These are phyloP conservation scores for Zygaena filipendulae DNA, from an alignment of 2,888 invertebrate species.

Conservation along the genomic window DNA sequence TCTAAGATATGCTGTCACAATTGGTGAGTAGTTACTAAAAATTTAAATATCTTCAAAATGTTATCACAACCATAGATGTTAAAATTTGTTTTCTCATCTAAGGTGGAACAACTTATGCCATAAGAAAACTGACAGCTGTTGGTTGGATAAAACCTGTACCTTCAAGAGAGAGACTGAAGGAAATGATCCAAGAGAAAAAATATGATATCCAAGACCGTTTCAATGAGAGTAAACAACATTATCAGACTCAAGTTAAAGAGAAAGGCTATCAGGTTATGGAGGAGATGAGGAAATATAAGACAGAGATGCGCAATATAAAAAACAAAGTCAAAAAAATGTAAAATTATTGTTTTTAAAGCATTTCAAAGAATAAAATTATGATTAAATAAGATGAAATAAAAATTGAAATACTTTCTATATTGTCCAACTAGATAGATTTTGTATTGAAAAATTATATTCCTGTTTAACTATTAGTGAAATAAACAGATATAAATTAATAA, in stretches of 20 bases:
- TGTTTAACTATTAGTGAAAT: no score
- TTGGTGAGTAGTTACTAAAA: constrained; percentile 69
- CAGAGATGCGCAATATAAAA: constrained; percentile 58
- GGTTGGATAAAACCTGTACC: constrained; percentile 90
- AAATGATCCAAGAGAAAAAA: constrained; percentile 71
- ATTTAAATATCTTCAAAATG: not conserved
- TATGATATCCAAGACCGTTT: constrained; percentile 71
- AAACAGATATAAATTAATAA: no score
- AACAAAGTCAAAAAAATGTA: constrained; percentile 53
- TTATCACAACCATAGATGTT: not conserved
- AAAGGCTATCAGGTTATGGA: constrained; percentile 55
- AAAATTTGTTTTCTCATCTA: constrained; percentile 20
- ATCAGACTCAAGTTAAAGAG: constrained; percentile 49
- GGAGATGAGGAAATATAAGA: constrained; percentile 59
- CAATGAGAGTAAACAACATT: constrained; percentile 62
- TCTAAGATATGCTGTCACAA: constrained; percentile 89
- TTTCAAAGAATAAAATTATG: constrained; percentile 17
- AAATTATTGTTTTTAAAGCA: constrained; percentile 9
- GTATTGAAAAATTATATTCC: no score
- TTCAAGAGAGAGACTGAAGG: constrained; percentile 70
- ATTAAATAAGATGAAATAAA: no score
- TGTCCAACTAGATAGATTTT: no score
- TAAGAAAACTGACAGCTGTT: constrained; percentile 80
- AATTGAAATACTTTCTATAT: no score
- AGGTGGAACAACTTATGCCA: constrained; percentile 89